Evolutionary conservation across 1,140 invertebrate species (phyloP).

Genomic region (Ceratitis capitata): DNA sequence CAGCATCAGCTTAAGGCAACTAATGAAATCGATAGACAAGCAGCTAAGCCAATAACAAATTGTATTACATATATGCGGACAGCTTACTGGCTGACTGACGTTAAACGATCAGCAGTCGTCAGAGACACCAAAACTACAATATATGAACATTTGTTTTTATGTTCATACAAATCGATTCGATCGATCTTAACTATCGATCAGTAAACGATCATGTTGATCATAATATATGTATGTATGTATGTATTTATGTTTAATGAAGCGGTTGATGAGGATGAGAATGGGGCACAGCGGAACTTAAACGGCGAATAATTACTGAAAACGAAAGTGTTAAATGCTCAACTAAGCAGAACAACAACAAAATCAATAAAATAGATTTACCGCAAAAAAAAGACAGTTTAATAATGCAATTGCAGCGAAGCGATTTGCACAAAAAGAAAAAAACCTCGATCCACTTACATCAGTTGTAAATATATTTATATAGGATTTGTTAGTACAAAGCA

Average conservation of each 20-base stretch:
- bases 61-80: neutral
- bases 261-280: neutral
- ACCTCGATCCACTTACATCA: neutral
- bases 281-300: neutral
- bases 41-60: neutral
- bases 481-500: neutral
- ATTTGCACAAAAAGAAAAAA: neutral
- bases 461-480: neutral
- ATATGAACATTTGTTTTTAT: neutral
- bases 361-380: slow-evolving; percentile 11
- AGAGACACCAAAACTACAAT: neutral
- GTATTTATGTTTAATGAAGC: no score
- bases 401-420: neutral
- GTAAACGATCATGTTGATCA: neutral
- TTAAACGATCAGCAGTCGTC: neutral
- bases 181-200: slow-evolving; percentile 9
- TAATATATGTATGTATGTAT: no score
- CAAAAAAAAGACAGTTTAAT: neutral
- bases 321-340: slow-evolving; percentile 34
- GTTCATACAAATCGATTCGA: neutral
- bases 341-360: slow-evolving; percentile 29
- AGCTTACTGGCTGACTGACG: neutral
- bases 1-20: neutral
- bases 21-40: neutral
- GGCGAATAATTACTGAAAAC: slow-evolving; percentile 21